phyloP scores from a whole-genome alignment of 1,140 invertebrate genomes.

The Tribolium castaneum region DNA sequence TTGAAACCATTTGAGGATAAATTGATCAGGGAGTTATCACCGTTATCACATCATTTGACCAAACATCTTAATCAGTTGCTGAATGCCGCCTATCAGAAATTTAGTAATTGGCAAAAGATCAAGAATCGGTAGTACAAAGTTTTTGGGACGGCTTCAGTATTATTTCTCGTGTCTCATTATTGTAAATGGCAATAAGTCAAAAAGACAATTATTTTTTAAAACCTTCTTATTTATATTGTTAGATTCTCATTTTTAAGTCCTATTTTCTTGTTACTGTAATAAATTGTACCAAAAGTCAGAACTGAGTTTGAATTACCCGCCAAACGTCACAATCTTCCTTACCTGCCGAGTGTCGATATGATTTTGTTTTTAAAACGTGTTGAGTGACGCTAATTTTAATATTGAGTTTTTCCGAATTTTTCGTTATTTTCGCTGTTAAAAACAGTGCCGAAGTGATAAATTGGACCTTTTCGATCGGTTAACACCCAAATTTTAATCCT shows the following conservation, averaged over 20 bases:
- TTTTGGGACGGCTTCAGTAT: conserved; percentile 31
- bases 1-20: conserved; percentile 87
- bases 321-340: background rate
- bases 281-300: conserved; percentile 7
- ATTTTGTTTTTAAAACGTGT: background rate
- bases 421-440: background rate
- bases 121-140: conserved; percentile 72
- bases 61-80: conserved; percentile 88
- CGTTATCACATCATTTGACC: conserved; percentile 83
- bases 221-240: conserved; percentile 32
- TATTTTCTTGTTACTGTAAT: conserved; percentile 32
- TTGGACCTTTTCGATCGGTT: background rate
- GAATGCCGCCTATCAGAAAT: conserved; percentile 85
- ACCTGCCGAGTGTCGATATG: background rate
- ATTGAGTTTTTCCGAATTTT: background rate
- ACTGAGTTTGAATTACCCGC: background rate
- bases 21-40: conserved; percentile 80
- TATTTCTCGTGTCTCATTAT: conserved; percentile 35
- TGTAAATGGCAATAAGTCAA: conserved; percentile 20
- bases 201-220: conserved; percentile 34
- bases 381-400: background rate
- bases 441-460: background rate
- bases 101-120: conserved; percentile 84
- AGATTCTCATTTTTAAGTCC: conserved; percentile 25
- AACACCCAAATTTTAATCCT: no score